Conservation (phyloP, 1,140 invertebrate genomes). For the Plodia interpunctella region DNA sequence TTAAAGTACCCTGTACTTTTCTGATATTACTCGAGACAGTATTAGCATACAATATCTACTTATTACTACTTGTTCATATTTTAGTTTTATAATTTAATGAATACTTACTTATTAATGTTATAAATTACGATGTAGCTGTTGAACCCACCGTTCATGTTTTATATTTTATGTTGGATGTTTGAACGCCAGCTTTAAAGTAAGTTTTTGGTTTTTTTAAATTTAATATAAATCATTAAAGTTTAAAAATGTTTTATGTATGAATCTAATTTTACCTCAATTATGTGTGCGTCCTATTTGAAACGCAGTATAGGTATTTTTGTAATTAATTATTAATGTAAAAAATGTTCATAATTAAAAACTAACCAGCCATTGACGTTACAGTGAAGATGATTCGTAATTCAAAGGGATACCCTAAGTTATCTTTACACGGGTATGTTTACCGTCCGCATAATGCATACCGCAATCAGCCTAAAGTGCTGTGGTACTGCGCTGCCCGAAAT, state of each 20-base stretch:
- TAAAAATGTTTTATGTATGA: too few relatives aligned
- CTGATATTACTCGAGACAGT: too few relatives aligned
- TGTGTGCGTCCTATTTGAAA: neutral
- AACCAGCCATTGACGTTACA: slow-evolving; percentile 27
- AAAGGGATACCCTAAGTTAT: slow-evolving; percentile 60
- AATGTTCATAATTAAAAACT: neutral
- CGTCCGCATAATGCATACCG: slow-evolving; percentile 64
- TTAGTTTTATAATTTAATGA: slow-evolving; percentile 20
- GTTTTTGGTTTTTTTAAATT: too few relatives aligned
- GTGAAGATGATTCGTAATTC: slow-evolving; percentile 52
- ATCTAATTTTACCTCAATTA: too few relatives aligned
- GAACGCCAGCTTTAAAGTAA: too few relatives aligned
- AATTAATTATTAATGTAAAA: neutral
- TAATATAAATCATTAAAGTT: too few relatives aligned
- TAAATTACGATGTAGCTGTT: too few relatives aligned
- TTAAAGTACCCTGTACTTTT: too few relatives aligned
- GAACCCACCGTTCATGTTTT: too few relatives aligned
- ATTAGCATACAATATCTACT: too few relatives aligned
- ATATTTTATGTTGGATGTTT: too few relatives aligned
- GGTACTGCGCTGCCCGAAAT: slow-evolving; percentile 55
- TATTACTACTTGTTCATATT: neutral
- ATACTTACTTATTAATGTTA: slow-evolving; percentile 7
- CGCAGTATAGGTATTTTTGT: neutral
- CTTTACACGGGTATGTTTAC: slow-evolving; percentile 52
- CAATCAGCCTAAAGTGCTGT: slow-evolving; percentile 55